Percentiles rank a stretch among this genome's conserved stretches.
phyloP scores from a whole-genome alignment of 2,113 vertebrate species.

The Microcebus murinus region DNA sequence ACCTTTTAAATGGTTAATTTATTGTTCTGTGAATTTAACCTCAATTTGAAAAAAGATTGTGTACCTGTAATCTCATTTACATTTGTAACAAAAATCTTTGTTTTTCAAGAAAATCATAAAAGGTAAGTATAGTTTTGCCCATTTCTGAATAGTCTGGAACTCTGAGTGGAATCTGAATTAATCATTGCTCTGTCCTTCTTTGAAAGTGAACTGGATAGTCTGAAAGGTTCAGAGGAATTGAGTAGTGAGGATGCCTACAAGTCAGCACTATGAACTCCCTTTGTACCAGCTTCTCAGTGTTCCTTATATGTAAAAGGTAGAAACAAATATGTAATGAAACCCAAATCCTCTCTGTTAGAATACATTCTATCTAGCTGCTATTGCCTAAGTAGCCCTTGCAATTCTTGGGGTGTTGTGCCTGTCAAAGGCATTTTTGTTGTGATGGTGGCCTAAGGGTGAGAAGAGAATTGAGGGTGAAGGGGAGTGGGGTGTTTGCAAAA shows the following conservation, averaged over 20 bases:
- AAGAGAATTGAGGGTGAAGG: not conserved
- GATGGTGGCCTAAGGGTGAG: not conserved
- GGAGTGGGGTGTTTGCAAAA: not conserved
- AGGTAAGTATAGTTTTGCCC: not conserved
- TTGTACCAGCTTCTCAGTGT: not conserved
- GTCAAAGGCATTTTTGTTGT: not conserved
- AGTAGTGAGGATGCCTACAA: not conserved
- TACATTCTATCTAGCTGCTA: not conserved
- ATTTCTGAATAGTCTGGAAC: not conserved
- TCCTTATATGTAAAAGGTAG: not conserved
- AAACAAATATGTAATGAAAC: not conserved
- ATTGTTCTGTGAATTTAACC: slow-evolving; percentile 29
- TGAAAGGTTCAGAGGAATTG: slow-evolving; percentile 8
- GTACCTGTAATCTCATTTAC: not conserved
- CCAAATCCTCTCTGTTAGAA: not conserved
- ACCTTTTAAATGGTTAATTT: not conserved
- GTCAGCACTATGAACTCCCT: not conserved
- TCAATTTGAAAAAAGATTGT: not conserved
- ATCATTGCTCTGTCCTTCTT: not conserved
- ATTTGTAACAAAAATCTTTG: slow-evolving; percentile 14
- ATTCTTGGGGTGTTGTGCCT: not conserved
- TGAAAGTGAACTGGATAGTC: not conserved
- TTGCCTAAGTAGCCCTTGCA: not conserved
- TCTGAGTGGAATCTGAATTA: not conserved
- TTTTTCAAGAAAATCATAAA: slow-evolving; percentile 25